Base-by-base conservation (phyloP, 2,888 invertebrate species). In the Kryphioiulus occultus region DNA sequence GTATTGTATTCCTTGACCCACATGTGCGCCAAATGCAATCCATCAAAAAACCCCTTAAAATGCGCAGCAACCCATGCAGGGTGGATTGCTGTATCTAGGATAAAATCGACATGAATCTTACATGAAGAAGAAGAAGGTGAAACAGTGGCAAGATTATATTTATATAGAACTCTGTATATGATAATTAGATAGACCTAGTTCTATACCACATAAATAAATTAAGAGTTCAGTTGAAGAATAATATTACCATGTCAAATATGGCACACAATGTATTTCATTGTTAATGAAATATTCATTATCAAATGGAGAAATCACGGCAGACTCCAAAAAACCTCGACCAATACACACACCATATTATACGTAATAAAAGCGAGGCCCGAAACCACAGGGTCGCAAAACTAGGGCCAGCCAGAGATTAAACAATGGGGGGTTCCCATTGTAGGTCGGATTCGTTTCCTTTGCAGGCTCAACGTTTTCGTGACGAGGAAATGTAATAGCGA, bases 391-490 rank as follows among this genome's bases (percentile, higher is more conserved):
- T 68, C 68, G 68, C 68, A 68, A 68, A 68, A 26, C 68, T 68
- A 68, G 68, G 68, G 68, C 68, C 68, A 68, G 68, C 68, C 68
- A 68, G 68, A 68, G 68, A 68, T 68, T n/a, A 84, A 84, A 84
- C 84, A 32, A 42, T 84, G 22, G 84, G 84, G 84, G 42, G 84
- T 84, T 42, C 35, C 84, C 84, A 84, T 84, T 84, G 35, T 42
- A 84, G 84, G 84, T 84, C 84, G 84, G 84, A 84, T 84, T 42
- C 84, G 42, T 84, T 84, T 84, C 84, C 84, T 84, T 84, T 42
- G 42, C 84, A 35, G 84, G 35, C 84, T 84, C 42, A 35, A 84
- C 19, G 22, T 39, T 84, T 84, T 84, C 68, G 42, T 39, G 42
- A 84, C 84, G 42, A 84, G 84, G 84, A 84, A 84, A 84, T 84